phyloP scores from a whole-genome alignment of 2,888 invertebrate species.

The Mantis religiosa region DNA sequence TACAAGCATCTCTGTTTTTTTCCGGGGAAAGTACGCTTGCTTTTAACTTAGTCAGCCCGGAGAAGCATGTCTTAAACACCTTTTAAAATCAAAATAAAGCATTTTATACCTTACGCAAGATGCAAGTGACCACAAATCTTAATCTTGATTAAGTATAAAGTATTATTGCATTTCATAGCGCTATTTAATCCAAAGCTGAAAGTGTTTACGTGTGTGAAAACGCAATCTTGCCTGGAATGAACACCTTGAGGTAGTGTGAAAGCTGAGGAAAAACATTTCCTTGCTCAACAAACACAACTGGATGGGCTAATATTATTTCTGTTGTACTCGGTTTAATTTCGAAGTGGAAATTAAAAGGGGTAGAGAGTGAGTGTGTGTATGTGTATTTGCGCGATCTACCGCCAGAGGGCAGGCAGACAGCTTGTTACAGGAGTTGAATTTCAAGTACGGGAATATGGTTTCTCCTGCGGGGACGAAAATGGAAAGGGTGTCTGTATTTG shows the following conservation, averaged over 20 bases:
- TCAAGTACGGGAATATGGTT: not conserved
- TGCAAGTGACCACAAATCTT: not conserved
- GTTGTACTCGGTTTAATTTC: not conserved
- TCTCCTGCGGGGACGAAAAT: not conserved
- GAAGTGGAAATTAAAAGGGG: not conserved
- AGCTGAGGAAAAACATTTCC: not conserved
- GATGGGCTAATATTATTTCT: not conserved
- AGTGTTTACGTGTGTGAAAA: no score
- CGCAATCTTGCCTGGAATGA: not conserved
- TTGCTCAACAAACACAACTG: not conserved
- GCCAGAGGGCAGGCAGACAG: not conserved
- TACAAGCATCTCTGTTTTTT: no score
- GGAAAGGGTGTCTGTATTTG: not conserved
- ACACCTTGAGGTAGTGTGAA: not conserved
- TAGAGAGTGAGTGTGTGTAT: not conserved
- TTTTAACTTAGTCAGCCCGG: no score
- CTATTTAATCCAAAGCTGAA: no score
- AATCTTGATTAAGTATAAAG: not conserved
- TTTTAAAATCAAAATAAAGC: no score
- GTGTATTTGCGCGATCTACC: not conserved
- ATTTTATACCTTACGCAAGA: no score
- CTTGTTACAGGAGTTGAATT: not conserved
- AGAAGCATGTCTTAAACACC: no score
- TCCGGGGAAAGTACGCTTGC: no score
- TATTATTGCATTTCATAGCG: not conserved